A percentile compares a stretch with the other conserved stretches of the same genome.
These are phyloP conservation scores for Clanis bilineata DNA, from an alignment of 2,888 invertebrate genomes.

Conservation along the genomic window DNA sequence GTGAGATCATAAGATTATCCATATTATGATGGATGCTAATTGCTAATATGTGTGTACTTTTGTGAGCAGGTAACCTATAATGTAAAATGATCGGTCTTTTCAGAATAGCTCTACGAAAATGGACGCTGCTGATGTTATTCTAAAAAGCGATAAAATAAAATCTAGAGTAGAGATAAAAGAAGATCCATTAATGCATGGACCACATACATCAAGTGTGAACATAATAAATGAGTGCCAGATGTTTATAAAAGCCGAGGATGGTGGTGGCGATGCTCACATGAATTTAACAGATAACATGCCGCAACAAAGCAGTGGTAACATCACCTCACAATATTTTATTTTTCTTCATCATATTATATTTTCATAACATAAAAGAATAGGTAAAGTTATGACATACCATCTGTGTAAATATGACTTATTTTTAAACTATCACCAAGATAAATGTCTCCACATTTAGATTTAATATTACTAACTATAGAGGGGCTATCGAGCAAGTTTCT, in stretches of 20 bases:
- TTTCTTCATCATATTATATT: not conserved
- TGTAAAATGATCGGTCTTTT: not conserved
- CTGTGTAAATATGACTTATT: not conserved
- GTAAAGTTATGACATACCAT: not conserved
- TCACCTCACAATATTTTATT: not conserved
- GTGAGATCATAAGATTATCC: too few relatives aligned
- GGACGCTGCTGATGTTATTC: conserved; percentile 57
- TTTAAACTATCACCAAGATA: not conserved
- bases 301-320: conserved; percentile 44
- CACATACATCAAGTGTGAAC: conserved; percentile 50
- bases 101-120: conserved; percentile 35
- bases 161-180: conserved; percentile 40
- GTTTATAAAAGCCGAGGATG: conserved; percentile 71
- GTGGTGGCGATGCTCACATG: conserved; percentile 64
- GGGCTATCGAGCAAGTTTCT: too few relatives aligned
- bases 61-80: not conserved
- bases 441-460: too few relatives aligned
- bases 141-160: conserved; percentile 39
- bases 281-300: conserved; percentile 42
- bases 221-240: conserved; percentile 72
- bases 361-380: too few relatives aligned
- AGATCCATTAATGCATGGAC: conserved; percentile 45
- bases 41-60: too few relatives aligned
- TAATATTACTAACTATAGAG: too few relatives aligned
- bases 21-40: too few relatives aligned